A percentile compares a stretch with the other conserved stretches of the same genome.
These are phyloP conservation scores for Leptopilina boulardi DNA, from an alignment of 1,140 invertebrate genomes.

Conservation along the genomic window DNA sequence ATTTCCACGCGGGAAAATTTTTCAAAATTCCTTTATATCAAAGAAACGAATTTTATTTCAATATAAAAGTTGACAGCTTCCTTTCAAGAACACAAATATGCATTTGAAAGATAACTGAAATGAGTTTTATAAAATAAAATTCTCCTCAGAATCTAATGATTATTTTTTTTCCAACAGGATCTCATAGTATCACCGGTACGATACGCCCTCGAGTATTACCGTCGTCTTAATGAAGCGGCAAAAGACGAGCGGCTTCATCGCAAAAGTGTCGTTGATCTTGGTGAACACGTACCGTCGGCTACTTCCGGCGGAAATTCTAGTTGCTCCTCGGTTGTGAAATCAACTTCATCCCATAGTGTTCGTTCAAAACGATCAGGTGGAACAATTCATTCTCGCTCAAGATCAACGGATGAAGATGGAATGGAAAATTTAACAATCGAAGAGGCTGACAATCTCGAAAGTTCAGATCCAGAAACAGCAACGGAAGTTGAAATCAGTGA, in stretches of 20 bases:
- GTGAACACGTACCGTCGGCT: slow-evolving; percentile 60
- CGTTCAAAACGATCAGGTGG: slow-evolving; percentile 72
- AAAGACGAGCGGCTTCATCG: slow-evolving; percentile 80
- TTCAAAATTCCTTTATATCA: background rate
- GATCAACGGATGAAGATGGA: slow-evolving; percentile 76
- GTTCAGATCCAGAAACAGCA: slow-evolving; percentile 82
- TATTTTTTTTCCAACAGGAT: slow-evolving; percentile 74
- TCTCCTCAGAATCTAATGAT: background rate
- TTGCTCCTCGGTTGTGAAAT: slow-evolving; percentile 72
- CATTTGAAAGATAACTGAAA: background rate
- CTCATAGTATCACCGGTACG: slow-evolving; percentile 80
- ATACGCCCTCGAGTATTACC: slow-evolving; percentile 79
- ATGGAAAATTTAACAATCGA: slow-evolving; percentile 76
- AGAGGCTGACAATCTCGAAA: slow-evolving; percentile 79
- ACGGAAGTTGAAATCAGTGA: slow-evolving; percentile 87
- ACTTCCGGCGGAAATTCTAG: slow-evolving; percentile 49
- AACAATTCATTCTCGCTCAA: slow-evolving; percentile 66
- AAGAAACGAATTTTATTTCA: slow-evolving; percentile 17
- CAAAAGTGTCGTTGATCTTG: slow-evolving; percentile 78
- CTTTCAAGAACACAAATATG: background rate
- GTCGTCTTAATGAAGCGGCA: slow-evolving; percentile 80
- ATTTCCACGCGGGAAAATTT: slow-evolving; percentile 35
- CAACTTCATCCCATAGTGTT: slow-evolving; percentile 76
- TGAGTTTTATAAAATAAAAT: background rate
- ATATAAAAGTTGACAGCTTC: slow-evolving; percentile 11